A percentile compares a stretch with the other conserved stretches of the same genome.
These are phyloP conservation scores for Macrotis lagotis DNA, from an alignment of 2,113 vertebrate genomes.

Conservation along the genomic window DNA sequence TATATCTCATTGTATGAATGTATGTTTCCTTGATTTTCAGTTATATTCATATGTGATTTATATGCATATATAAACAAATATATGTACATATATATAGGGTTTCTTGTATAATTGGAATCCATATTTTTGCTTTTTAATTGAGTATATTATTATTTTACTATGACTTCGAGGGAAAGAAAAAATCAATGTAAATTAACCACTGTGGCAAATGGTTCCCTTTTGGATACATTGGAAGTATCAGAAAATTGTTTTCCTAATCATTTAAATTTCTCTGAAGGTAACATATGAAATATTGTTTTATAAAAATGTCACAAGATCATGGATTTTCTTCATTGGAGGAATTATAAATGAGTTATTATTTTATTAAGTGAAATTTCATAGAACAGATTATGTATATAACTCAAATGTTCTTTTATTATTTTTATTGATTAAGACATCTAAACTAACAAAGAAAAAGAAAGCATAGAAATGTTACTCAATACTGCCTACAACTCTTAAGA, in stretches of 20 bases:
- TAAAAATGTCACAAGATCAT: conserved; percentile 36
- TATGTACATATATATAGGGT: background rate
- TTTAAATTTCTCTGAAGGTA: conserved; percentile 19
- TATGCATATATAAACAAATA: background rate
- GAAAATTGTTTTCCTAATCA: conserved; percentile 39
- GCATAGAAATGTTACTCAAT: background rate
- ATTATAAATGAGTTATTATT: background rate
- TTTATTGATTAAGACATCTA: conserved; percentile 14
- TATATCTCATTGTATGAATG: background rate
- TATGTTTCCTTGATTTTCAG: background rate
- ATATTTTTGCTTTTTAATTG: conserved; percentile 21
- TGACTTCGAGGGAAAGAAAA: conserved; percentile 29
- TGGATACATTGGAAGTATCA: background rate
- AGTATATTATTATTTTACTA: background rate
- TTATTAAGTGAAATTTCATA: conserved; percentile 36
- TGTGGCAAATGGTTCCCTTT: conserved; percentile 51
- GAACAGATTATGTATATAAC: conserved; percentile 24
- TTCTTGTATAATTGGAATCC: background rate
- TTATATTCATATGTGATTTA: background rate
- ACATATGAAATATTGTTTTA: conserved; percentile 13
- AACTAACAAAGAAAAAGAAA: background rate
- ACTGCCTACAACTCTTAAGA: background rate
- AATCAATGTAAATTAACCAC: conserved; percentile 30
- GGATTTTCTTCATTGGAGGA: conserved; percentile 26
- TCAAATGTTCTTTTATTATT: background rate